Base-by-base conservation (phyloP, 2,888 invertebrate genomes). In the Sarcophaga caerulescens region DNA sequence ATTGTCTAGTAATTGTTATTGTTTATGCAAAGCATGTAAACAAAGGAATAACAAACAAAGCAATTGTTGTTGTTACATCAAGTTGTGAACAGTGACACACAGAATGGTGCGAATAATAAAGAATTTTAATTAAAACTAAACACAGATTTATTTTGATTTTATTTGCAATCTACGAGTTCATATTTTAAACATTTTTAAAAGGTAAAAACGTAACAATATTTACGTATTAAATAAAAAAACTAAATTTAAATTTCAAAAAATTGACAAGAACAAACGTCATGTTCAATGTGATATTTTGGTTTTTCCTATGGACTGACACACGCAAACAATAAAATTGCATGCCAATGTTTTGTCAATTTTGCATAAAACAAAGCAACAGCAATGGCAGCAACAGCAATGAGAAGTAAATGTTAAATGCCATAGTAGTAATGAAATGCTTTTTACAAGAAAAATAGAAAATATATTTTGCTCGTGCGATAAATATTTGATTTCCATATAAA, bases 381-480 rank as follows among this genome's bases (percentile, higher is more conserved):
- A 69, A 23, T 60, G 44, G 10, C 65, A 80, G 23, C 14, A 59
- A 76, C 57, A 68, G 21, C 19, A 69, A 45, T 60, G 44, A 66
- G 19, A 80, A 65, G 59, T 60, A 80, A 73, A 80, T 80, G 66
- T 74, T 60, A 81, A 68, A 68, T 74, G 19, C 17, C 52, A 35
- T 10, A 10, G 35, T 73, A 25, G 44, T 80, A 47, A 59, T 60
- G 23, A 69, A 62, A 23, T 60, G 68, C 44, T 3, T 59, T 47
- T 8, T 47, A 68, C 45, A 23, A 21, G 17, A 14, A 68, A 47
- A 35, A 52, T 52, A 52, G 4, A 52, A 52, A 52, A 14, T 17
- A 17, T 3, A 4, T 17, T 52, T 12, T 2, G 5, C 52, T 10
- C 4, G 14, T 52, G 17, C 2, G 52, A 4, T 52, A 14, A 4